Base-by-base conservation (phyloP, 2,888 invertebrate genomes). In the Pristionchus entomophagus region DNA sequence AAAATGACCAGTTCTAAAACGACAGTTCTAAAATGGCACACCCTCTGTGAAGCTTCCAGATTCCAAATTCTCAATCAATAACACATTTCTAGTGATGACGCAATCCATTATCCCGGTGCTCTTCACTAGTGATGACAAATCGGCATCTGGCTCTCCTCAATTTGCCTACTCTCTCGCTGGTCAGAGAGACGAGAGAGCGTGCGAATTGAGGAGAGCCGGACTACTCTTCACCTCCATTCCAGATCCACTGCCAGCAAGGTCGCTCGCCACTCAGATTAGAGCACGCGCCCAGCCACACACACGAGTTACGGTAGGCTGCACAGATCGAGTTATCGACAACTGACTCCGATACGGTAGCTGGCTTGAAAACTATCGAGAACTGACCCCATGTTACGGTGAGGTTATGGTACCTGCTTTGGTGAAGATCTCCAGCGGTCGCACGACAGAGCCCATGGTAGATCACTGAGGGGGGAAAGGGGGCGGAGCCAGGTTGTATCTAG, bases 241-340 rank as follows among this genome's bases (percentile, higher is more conserved):
- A 73, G n/a, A 73, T 73, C 73, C 73, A 73, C 45, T 45, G 73
- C 73, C 73, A 73, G 26, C 73, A 73, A 26, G 73, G 73, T n/a
- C 73, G 26, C 73, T 73, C 73, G 12, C 73, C 73, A 10, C 26
- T 73, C 12, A 45, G 10, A n/a, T 22, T 2, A 6, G 73, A n/a
- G 14, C 73, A 73, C 26, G 41, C 38, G 14, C 73, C 73, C 45
- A 73, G 73, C 73, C 73, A 73, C 12, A 73, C 41, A 26, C 73
- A 73, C 45, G 73, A 73, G 38, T 38, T 45, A 41, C 41, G 73
- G 26, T 45, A 41, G 41, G 73, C 73, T 73, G 41, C 38, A n/a
- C n/a, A 45, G 14, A 45, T 45, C 29, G 29, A 29, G 10, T 35
- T 35, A 65, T 65, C 65, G 65, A 35, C 3, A 65, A 65, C 65